Evolutionary conservation across 1,140 invertebrate genomes (phyloP).

Genomic region (Amphibalanus amphitrite): DNA sequence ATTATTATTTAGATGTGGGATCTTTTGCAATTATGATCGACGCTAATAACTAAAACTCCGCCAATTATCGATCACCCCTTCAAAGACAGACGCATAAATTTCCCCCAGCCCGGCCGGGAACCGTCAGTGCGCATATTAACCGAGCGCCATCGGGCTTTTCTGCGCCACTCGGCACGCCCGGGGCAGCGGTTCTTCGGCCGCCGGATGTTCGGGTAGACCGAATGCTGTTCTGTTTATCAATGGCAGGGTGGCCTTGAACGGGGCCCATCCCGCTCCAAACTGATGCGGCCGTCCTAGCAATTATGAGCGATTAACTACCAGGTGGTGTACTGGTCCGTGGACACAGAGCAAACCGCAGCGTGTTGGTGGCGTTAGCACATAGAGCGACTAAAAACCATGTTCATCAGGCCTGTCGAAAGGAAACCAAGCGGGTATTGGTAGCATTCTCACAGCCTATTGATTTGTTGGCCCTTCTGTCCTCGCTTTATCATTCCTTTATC

Average conservation of each 20-base stretch:
- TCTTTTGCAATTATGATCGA: not conserved
- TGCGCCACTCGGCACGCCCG: not conserved
- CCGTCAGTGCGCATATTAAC: not conserved
- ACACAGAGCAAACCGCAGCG: no score
- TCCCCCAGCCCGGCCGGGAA: not conserved
- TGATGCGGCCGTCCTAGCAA: not conserved
- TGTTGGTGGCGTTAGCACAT: no score
- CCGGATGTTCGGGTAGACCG: not conserved
- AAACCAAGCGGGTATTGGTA: no score
- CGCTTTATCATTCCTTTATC: no score
- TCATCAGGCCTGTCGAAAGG: no score
- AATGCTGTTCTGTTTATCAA: not conserved
- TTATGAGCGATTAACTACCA: not conserved
- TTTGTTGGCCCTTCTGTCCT: no score
- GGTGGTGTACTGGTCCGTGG: no score
- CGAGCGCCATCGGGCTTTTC: not conserved
- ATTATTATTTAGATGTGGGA: no score
- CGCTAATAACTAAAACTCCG: not conserved
- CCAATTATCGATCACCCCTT: not conserved
- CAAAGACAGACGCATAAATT: not conserved
- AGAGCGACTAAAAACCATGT: no score
- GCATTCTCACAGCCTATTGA: no score
- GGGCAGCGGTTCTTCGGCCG: not conserved
- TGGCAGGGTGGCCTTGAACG: not conserved
- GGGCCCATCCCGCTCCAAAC: not conserved